Base-by-base conservation (phyloP, 1,140 invertebrate genomes). In the Microplitis demolitor region DNA sequence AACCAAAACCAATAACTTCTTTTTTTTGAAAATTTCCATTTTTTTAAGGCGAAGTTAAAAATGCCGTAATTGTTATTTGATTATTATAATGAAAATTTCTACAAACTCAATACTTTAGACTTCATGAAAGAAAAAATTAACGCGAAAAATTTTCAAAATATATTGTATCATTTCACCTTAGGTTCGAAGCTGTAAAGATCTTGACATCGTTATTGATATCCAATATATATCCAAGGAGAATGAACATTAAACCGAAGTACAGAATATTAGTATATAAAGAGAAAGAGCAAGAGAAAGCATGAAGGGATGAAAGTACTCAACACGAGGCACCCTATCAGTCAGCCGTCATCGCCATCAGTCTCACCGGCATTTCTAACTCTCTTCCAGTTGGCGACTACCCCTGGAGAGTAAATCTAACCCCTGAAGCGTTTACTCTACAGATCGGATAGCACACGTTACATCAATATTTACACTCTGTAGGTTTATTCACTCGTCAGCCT, bases 181-280 rank as follows among this genome's bases (percentile, higher is more conserved):
- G 37, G 50, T 61, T 35, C 13, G 34, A 50, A 16, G n/a, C 31
- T 39, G 50, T 66, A 34, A n/a, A 16, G 54, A 14, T 39, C 34
- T 61, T 75, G 73, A 31, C 72, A 54, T 73, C 75, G 71, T 78
- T 80, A 80, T 80, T 79, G 76, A 78, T 78, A 80, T 78, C 75
- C 78, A 76, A 79, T 80, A 45, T 45, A 45, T 45, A 79, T 75
- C 71, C 8, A 61, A 56, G 58, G 63, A 64, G 71, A 74, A 62
- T 58, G 71, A 61, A 24, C n/a, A 13, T 9, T 31, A 37, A 39
- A 13, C 33, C 31, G 56, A 4, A 3, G 13, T 33, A 14, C 9
- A 45, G n/a, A 75, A 37, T 67, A 24, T 62, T 53, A 35, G 58
- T 13, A 66, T 33, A 61, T 45, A 62, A 16, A 11, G 14, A 60